phyloP scores from a whole-genome alignment of 2,113 vertebrate genomes.

The Phyllostomus hastatus region DNA sequence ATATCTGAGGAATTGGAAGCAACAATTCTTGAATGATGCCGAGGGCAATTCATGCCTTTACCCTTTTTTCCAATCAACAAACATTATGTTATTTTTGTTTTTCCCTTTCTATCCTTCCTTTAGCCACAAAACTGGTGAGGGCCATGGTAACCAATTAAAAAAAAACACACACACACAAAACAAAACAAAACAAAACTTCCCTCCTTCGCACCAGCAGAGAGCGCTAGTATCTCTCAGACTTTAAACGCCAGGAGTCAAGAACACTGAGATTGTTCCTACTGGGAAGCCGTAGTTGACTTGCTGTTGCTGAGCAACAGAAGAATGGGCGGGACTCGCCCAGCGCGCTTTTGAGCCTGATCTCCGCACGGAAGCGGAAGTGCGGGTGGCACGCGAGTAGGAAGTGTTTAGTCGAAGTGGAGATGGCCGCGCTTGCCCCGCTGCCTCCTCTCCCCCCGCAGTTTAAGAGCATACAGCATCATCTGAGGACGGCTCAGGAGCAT shows the following conservation, averaged over 20 bases:
- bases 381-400: neutral
- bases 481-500: conserved; percentile 94
- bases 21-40: neutral
- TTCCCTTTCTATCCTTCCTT: neutral
- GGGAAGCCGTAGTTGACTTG: neutral
- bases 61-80: neutral
- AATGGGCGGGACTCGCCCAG: neutral
- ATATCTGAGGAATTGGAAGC: neutral
- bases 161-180: neutral
- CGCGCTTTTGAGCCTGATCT: fast-evolving
- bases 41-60: neutral
- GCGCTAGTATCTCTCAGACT: neutral
- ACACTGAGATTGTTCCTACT: fast-evolving
- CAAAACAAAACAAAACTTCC: neutral
- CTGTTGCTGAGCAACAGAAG: neutral
- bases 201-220: conserved; percentile 36
- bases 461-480: conserved; percentile 91
- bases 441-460: conserved; percentile 86
- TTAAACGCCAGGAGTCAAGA: neutral
- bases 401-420: conserved; percentile 2
- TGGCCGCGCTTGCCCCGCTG: conserved; percentile 79
- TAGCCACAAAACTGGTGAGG: neutral
- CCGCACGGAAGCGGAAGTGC: conserved; percentile 79
- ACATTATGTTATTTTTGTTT: neutral
- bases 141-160: neutral